phyloP scores from a whole-genome alignment of 2,797 vertebrate species.

The Rallus crepitans region DNA sequence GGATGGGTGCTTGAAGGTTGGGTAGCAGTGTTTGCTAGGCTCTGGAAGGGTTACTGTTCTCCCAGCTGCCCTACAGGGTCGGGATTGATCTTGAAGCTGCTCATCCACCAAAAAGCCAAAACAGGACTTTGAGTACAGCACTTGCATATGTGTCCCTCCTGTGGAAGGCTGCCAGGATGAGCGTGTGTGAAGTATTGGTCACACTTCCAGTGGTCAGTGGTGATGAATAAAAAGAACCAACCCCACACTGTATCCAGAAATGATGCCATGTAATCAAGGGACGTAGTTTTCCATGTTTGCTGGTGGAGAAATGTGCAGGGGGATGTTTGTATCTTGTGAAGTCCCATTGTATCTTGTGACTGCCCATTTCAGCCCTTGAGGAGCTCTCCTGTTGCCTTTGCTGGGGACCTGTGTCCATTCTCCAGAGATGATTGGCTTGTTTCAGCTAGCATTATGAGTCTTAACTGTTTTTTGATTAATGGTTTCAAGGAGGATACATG shows the following conservation, averaged over 20 bases:
- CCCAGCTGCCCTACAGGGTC: accelerated
- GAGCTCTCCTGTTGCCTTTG: not conserved
- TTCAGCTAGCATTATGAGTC: not conserved
- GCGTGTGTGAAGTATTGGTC: accelerated
- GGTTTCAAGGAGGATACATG: not conserved
- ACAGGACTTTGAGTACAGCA: too few species aligned
- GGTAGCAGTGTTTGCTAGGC: not conserved
- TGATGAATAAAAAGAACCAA: too few species aligned
- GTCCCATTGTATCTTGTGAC: not conserved
- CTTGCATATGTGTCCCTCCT: not conserved
- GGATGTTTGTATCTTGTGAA: not conserved
- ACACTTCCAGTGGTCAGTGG: not conserved
- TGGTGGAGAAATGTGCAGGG: not conserved
- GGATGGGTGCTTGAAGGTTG: accelerated
- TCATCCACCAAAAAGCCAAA: accelerated
- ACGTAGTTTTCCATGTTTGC: not conserved
- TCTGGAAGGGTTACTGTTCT: not conserved
- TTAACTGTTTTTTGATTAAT: not conserved
- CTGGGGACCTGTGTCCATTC: not conserved
- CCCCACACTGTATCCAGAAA: not conserved
- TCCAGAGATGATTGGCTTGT: not conserved
- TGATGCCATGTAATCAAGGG: not conserved
- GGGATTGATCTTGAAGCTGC: not conserved
- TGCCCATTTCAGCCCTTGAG: not conserved
- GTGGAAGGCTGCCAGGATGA: not conserved